A percentile compares a stretch with the other conserved stretches of the same genome.
Evolutionary conservation across 2,797 vertebrate species (phyloP).

Genomic region (Pantherophis vulpinus): DNA sequence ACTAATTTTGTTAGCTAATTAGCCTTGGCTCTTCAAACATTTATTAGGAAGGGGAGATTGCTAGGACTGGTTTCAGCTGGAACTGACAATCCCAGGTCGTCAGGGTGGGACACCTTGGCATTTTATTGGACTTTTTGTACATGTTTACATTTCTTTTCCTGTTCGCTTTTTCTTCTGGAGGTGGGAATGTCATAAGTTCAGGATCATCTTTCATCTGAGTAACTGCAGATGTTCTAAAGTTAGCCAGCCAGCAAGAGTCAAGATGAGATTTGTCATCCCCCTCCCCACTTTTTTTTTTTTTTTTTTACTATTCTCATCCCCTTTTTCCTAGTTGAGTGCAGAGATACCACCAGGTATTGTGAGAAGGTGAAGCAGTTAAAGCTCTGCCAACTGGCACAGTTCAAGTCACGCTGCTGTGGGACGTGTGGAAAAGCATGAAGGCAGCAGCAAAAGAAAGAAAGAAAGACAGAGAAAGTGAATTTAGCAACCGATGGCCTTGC

Average conservation of each 20-base stretch:
- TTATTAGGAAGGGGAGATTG: not conserved
- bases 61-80: not conserved
- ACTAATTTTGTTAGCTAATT: not conserved
- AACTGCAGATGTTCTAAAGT: not conserved
- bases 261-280: not conserved
- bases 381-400: constrained; percentile 90
- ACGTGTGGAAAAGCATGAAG: constrained; percentile 88
- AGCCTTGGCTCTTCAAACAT: not conserved
- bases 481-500: constrained; percentile 46
- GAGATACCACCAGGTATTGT: constrained; percentile 93
- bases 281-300: not conserved
- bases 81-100: not conserved
- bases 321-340: constrained; percentile 80
- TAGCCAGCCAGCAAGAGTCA: not conserved
- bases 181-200: not conserved
- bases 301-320: constrained; percentile 25
- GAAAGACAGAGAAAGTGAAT: constrained; percentile 45
- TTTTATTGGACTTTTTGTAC: not conserved
- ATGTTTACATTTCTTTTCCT: not conserved
- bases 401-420: constrained; percentile 90
- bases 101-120: not conserved
- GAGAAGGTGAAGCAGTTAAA: constrained; percentile 93
- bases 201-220: not conserved
- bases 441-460: constrained; percentile 27
- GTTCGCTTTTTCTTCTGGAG: not conserved